Evolutionary conservation across 2,113 vertebrate species (phyloP).

Genomic region (Apaloderma vittatum): DNA sequence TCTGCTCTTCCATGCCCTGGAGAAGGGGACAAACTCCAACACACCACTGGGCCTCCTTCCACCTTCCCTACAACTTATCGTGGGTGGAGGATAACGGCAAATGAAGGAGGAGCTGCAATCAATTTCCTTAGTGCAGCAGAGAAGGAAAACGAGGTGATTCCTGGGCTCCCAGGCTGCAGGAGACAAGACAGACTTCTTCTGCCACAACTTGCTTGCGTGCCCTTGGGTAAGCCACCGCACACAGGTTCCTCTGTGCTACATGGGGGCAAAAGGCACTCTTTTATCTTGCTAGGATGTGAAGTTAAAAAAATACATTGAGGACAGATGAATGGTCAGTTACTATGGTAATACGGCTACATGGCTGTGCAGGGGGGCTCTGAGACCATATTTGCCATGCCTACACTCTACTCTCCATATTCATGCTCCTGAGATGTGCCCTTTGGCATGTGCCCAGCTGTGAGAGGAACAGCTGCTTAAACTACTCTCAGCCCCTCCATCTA

Average conservation of each 20-base stretch:
- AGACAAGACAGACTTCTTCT: not conserved
- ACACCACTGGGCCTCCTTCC: not conserved
- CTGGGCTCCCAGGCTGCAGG: not conserved
- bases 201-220: not conserved
- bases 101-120: not conserved
- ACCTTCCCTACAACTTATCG: not conserved
- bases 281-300: not conserved
- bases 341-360: not conserved
- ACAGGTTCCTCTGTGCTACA: not conserved
- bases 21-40: not conserved
- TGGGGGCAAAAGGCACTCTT: not conserved
- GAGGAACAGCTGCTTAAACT: not conserved
- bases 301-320: not conserved
- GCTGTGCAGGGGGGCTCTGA: not conserved
- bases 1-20: not conserved
- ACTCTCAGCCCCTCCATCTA: not conserved
- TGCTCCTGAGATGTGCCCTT: not conserved
- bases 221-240: not conserved
- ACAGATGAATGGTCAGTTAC: not conserved
- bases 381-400: not conserved
- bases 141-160: not conserved
- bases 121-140: not conserved
- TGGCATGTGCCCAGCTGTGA: not conserved
- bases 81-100: not conserved
- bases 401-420: accelerated